Base-by-base conservation (phyloP, 2,113 vertebrate genomes). In the Leptocoma aspasia region DNA sequence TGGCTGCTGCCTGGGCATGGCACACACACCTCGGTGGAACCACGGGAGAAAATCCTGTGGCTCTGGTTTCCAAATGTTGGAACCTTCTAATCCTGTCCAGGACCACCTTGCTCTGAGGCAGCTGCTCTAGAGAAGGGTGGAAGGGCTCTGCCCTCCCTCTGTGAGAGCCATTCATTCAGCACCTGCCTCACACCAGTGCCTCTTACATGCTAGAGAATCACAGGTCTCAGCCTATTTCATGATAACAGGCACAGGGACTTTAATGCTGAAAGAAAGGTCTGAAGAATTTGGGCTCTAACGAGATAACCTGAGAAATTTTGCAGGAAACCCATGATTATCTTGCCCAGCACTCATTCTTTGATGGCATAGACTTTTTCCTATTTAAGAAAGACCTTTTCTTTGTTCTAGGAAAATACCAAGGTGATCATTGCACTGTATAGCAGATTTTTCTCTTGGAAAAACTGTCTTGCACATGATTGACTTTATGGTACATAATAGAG, bases 361-460 rank as follows among this genome's bases (percentile, higher is more conserved):
- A 92, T 69, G 90, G 93, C 56, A 30, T 1, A 57, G 95, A 82
- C 49, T 94, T 93, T 92, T 96, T 92, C 90, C 80, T 93, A 47
- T 95, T 94, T 95, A 93, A 96, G 90, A 82, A 95, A 89, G 94
- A 93, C 93, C 95, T 97, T 97, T 96, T 95, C 92, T 96, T 96
- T 97, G 88, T 96, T 97, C 95, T 96, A 83, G 90, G 91, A 95
- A 97, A 97, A 97, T 97, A 96, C 75, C 95, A 96, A 96, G 95
- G 93, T 96, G 96, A 96, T 96, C 96, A 84, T 92, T 93, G 90
- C 92, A 31, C 80, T 90, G 61, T 76, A 79, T 35, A 81, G 95
- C 92, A 96, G 95, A 92, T 96, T 96, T 96, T 95, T 96, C 93
- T 96, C 93, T 86, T 95, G 93, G 93, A 96, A 96, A 93, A 96